Evolutionary conservation across 2,113 vertebrate species (phyloP).

Genomic region (Podocnemis expansa): DNA sequence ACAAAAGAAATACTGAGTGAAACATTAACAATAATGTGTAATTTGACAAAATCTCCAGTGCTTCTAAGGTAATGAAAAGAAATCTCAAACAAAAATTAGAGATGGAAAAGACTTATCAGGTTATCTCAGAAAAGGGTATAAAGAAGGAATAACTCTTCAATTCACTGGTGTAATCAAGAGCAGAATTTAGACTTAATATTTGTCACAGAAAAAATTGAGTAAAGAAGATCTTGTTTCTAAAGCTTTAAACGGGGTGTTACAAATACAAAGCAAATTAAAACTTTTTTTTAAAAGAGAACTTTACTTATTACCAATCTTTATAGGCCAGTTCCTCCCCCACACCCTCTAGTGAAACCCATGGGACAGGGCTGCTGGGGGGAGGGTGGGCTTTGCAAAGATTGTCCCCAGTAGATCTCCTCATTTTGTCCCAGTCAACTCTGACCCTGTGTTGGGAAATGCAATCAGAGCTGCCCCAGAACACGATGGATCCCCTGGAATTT

Average conservation of each 20-base stretch:
- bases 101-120: background rate
- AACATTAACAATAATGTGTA: background rate
- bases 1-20: background rate
- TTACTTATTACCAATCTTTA: background rate
- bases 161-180: background rate
- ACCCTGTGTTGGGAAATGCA: too few species aligned
- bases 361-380: too few species aligned
- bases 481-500: too few species aligned
- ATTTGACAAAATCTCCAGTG: background rate
- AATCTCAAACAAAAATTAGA: background rate
- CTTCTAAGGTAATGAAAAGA: background rate
- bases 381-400: too few species aligned
- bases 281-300: background rate
- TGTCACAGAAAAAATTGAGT: background rate
- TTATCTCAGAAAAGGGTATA: background rate
- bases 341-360: too few species aligned
- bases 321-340: background rate
- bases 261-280: background rate
- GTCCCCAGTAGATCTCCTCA: too few species aligned
- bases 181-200: background rate
- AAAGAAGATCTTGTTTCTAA: background rate
- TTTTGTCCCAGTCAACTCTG: too few species aligned
- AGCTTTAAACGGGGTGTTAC: background rate
- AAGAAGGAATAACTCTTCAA: background rate
- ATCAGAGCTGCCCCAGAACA: too few species aligned